Conservation (phyloP, 2,888 invertebrate genomes). For the Geophilus truncorum region DNA sequence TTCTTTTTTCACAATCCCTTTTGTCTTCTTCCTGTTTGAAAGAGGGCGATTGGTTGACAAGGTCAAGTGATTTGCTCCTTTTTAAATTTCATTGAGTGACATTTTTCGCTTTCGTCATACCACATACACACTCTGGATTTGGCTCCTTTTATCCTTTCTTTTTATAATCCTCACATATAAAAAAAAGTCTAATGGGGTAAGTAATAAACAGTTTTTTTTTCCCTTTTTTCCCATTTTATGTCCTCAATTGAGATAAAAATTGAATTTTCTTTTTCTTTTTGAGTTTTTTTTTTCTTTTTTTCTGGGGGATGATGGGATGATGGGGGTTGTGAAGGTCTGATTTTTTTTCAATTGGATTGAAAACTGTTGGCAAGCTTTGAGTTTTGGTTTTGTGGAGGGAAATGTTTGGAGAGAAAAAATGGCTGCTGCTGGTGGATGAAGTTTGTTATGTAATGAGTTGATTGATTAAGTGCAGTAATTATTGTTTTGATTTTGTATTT, state of each 20-base stretch:
- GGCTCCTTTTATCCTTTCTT: neutral
- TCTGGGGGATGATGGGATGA: neutral
- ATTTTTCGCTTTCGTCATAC: neutral
- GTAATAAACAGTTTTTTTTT: neutral
- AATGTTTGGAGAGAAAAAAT: too few species aligned
- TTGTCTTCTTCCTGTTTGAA: neutral
- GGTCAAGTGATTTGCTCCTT: conserved; percentile 1
- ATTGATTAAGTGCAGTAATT: too few species aligned
- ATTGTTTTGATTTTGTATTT: too few species aligned
- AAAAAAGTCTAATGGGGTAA: neutral
- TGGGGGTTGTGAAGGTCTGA: neutral
- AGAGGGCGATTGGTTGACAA: neutral
- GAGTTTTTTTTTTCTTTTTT: too few species aligned
- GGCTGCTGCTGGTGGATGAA: too few species aligned
- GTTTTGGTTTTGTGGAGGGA: too few species aligned
- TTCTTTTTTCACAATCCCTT: neutral
- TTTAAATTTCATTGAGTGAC: conserved; percentile 3
- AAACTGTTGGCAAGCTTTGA: too few species aligned
- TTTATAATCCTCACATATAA: neutral
- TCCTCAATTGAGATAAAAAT: neutral
- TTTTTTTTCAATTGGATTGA: too few species aligned
- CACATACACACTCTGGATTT: neutral
- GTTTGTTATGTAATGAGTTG: too few species aligned
- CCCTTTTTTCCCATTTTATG: neutral
- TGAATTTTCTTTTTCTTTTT: neutral